Evolutionary conservation across 2,888 invertebrate species (phyloP), one percentile per base, ranked within the genome.

Genomic region (Dicyrtoma fusca): DNA sequence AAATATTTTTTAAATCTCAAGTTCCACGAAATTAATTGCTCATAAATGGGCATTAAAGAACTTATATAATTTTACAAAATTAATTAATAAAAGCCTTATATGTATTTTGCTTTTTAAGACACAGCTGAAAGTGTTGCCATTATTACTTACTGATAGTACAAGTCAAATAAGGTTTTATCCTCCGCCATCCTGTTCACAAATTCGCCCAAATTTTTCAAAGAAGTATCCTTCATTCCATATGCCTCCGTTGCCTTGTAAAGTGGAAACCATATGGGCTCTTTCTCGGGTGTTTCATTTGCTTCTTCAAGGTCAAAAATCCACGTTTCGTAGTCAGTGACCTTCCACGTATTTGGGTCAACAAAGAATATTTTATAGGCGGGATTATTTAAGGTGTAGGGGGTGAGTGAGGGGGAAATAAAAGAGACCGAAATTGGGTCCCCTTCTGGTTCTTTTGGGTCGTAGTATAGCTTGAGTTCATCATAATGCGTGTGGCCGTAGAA

Each of bases 351-450:
- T 23, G 6, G 10, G 23, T 75, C 74, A 26, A 75, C 72, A 65
- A 74, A 74, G 49, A 75, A 79, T 23, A 79, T 57, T 44, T 75
- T 74, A 23, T 75, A 77, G 1, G 74, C 74, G 0, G 77, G 77
- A 57, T 79, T 79, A 34, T 75, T 63, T 21, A 25, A 25, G 2
- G 59, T 80, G 79, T 84, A 87, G 0, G 87, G 84, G 1, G 87
- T 87, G 1, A 87, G 82, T 77, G 86, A 85, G 0, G 87, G 86
- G 0, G 84, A 84, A 13, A 87, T 82, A 78, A 85, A 87, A 11
- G 81, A 79, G 1, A 84, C 80, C 68, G 82, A 82, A 1, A 83
- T 80, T 0, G 85, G 83, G 5, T 83, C 78, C 1, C 77, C n/a
- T n/a, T n/a, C 77, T 47, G 76, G 71, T 57, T 82, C 81, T 6